Evolutionary conservation across 2,888 invertebrate species (phyloP).

Genomic region (Xestobium rufovillosum): DNA sequence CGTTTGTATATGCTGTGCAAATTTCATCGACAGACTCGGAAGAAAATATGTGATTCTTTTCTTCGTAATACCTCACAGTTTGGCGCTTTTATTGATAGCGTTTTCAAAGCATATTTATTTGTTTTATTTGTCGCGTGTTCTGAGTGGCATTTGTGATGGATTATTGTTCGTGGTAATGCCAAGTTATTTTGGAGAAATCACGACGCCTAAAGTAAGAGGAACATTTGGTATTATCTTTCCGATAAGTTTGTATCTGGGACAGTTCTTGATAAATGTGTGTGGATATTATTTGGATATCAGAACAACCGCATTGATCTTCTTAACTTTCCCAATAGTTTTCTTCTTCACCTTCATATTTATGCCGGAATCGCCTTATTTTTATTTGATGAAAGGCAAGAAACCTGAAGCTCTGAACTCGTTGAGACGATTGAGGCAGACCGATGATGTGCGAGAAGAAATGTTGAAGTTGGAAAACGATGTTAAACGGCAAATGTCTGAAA

Average conservation of each 20-base stretch:
- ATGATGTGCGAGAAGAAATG: neutral
- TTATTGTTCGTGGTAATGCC: neutral
- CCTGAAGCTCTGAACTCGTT: neutral
- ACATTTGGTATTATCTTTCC: neutral
- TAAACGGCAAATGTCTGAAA: neutral
- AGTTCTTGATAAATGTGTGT: neutral
- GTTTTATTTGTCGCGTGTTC: neutral
- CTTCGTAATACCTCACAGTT: neutral
- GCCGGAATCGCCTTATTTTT: neutral
- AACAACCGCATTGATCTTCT: constrained; percentile 1
- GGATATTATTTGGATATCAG: neutral
- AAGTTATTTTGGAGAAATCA: neutral
- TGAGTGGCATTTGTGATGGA: neutral
- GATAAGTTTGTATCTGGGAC: neutral
- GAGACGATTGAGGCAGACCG: neutral
- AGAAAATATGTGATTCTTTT: neutral
- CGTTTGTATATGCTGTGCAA: neutral
- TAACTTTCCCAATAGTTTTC: neutral
- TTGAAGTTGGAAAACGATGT: neutral
- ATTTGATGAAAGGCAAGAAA: neutral
- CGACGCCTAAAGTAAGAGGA: constrained; percentile 1
- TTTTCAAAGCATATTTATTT: neutral
- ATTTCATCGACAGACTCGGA: neutral
- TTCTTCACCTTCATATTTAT: neutral
- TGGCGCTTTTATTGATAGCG: constrained; percentile 1